Base-by-base conservation (phyloP, 2,797 vertebrate genomes). In the Pipistrellus pipistrellus region DNA sequence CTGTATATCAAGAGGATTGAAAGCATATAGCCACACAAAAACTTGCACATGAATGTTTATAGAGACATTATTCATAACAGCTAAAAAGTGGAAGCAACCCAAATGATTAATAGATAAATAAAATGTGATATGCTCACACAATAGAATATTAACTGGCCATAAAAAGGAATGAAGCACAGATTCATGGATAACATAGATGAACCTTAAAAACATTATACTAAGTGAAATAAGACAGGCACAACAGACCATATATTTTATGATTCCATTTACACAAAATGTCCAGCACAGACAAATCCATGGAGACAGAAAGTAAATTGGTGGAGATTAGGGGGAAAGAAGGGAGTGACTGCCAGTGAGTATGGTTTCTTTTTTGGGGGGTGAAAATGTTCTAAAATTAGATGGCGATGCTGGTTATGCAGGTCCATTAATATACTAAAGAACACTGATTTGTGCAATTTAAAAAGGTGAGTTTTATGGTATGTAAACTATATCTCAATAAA, bases 131-230 rank as follows among this genome's bases (percentile, higher is more conserved):
- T 30, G 53, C 32, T 41, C 32, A 68, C 32, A 78, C 11, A 21
- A 38, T 68, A 51, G 32, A 59, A 82, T 68, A 51, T 62, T 80
- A 68, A 75, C 38, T 0, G 4, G 35, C 6, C 73, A 76, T 53
- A 78, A 94, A 93, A 84, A 95, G 46, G 14, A 83, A 32, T 51
- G 27, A 88, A 94, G 44, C 48, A 41, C 41, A 53, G 57, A 87
- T 30, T 75, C 20, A 78, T 68, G 44, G 78, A 64, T 41, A 82
- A 32, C 32, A 51, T 51, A 83, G 55, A 76, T 72, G 48, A 92
- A 71, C 21, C 21, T 55, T 44, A 32, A 76, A 69, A 81, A 81
- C 38, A 68, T 35, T 59, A 55, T 17, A n/a, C 17, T 73, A 73
- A 48, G 53, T 55, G 44, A 87, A 93, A 71, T 55, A 41, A 87